Conservation (phyloP, 2,888 invertebrate species). For the Frankliniella intonsa region DNA sequence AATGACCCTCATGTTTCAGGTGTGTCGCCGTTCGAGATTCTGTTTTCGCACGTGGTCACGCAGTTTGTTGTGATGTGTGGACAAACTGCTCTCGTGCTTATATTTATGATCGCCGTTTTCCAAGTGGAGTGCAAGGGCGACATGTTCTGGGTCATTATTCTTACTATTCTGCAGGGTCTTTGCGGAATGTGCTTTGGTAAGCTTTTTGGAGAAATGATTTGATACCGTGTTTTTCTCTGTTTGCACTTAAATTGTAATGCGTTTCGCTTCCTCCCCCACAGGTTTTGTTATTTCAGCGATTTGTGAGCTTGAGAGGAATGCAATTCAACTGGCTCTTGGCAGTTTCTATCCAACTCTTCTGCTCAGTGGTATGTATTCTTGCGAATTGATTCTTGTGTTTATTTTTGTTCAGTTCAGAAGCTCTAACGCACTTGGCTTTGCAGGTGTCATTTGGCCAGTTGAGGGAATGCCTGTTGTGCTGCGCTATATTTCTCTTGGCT, state of each 20-base stretch:
- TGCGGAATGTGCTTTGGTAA: conserved; percentile 95
- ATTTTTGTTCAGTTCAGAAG: background rate
- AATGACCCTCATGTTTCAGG: conserved; percentile 50
- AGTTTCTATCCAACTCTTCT: conserved; percentile 92
- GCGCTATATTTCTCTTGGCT: conserved; percentile 73
- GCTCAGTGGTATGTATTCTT: conserved; percentile 61
- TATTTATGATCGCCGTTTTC: conserved; percentile 88
- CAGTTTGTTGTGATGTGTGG: conserved; percentile 95
- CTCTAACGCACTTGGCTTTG: conserved; percentile 36
- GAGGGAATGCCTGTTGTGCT: conserved; percentile 89
- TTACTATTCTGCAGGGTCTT: conserved; percentile 83
- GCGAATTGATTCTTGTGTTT: background rate
- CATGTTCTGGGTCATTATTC: conserved; percentile 73
- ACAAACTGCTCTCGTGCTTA: conserved; percentile 82
- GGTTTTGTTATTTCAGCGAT: conserved; percentile 86
- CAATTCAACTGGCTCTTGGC: conserved; percentile 87
- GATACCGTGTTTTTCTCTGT: background rate
- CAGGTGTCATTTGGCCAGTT: conserved; percentile 93
- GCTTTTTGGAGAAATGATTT: conserved; percentile 34
- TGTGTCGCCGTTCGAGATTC: conserved; percentile 83
- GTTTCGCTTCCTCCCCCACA: conserved; percentile 39
- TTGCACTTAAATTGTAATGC: background rate
- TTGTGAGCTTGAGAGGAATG: conserved; percentile 86
- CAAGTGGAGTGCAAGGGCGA: conserved; percentile 87
- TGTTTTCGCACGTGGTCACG: conserved; percentile 88